These are phyloP conservation scores for Okamejei kenojei DNA, from an alignment of 2,797 vertebrate species.

Conservation along the genomic window DNA sequence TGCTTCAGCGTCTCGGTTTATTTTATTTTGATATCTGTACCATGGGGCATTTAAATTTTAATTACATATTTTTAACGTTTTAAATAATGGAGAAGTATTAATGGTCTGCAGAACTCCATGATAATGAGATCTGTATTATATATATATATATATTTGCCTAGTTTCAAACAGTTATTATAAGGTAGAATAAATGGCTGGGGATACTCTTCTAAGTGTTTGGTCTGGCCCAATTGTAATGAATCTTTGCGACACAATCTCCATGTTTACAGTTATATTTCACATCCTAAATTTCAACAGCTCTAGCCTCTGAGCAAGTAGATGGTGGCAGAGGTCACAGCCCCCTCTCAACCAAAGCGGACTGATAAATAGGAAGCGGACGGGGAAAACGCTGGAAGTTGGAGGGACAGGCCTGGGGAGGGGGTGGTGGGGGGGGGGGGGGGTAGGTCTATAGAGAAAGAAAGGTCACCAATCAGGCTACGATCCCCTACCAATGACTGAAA, in stretches of 20 bases:
- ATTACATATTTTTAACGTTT: neutral
- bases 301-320: neutral
- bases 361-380: neutral
- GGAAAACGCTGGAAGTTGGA: neutral
- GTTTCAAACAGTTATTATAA: neutral
- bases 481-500: neutral
- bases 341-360: neutral
- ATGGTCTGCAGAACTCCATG: neutral
- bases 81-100: slow-evolving; percentile 5
- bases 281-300: neutral
- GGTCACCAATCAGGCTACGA: neutral
- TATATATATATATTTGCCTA: neutral
- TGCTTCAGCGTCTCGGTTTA: too few species aligned
- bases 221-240: neutral
- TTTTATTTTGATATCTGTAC: slow-evolving; percentile 3
- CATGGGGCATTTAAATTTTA: neutral
- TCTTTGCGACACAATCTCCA: neutral
- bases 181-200: neutral
- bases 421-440: too few species aligned
- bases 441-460: neutral
- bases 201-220: neutral
- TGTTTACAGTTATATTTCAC: neutral
- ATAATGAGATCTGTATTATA: neutral
- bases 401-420: too few species aligned
- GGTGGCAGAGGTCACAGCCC: neutral